Percentiles rank a stretch among this genome's conserved stretches.
phyloP scores from a whole-genome alignment of 1,140 invertebrate genomes.

The Lepidurus apus region DNA sequence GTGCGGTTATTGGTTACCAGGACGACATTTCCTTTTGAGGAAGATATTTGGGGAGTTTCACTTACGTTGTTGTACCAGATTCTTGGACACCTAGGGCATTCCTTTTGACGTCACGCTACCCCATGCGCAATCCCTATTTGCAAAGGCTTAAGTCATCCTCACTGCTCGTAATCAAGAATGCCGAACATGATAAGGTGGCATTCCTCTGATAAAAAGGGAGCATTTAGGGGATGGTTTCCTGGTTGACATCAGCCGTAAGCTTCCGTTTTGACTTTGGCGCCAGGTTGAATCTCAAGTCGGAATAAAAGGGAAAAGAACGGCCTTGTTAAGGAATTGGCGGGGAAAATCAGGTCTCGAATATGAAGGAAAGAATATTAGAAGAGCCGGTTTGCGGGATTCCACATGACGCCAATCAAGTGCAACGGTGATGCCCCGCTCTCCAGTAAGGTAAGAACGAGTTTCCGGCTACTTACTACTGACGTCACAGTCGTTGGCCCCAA shows the following conservation, averaged over 20 bases:
- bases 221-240: background rate
- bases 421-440: background rate
- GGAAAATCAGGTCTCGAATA: background rate
- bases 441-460: background rate
- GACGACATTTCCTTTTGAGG: background rate
- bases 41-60: background rate
- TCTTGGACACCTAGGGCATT: background rate
- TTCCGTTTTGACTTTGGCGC: background rate
- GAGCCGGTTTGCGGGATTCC: background rate
- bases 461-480: background rate
- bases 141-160: background rate
- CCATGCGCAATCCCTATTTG: background rate
- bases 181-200: background rate
- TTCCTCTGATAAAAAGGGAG: background rate
- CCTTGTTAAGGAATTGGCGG: background rate
- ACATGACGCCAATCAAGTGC: background rate
- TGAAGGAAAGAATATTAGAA: background rate
- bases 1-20: background rate
- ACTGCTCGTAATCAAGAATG: background rate
- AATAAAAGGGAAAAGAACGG: background rate
- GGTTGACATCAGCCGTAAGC: background rate
- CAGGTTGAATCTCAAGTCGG: background rate
- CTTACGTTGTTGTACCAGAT: conserved; percentile 6
- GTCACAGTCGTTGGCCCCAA: background rate
- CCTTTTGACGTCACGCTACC: background rate